Base-by-base conservation (phyloP, 2,888 invertebrate species). In the Morpho deidamia region DNA sequence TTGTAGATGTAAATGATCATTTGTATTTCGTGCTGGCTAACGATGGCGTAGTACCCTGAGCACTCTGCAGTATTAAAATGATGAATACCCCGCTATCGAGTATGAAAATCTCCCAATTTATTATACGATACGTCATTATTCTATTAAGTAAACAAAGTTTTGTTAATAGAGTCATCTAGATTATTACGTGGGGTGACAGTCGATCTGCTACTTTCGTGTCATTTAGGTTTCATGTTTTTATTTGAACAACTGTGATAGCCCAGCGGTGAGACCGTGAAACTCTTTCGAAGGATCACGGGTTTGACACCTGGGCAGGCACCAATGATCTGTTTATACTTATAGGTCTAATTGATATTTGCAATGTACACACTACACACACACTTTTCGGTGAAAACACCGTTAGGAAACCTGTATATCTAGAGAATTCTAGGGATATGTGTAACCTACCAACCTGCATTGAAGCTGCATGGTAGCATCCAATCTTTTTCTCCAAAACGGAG, bases 81-180 rank as follows among this genome's bases (percentile, higher is more conserved):
- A 88, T 84, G 84, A 83, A 84, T 34, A 41, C 34, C 40, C 64
- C 67, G 75, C 78, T 88, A 88, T 89, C 88, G 77, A 76, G 75
- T 81, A 88, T 83, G 85, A 82, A 87, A 87, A 89, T 88, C 88
- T 88, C 70, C 83, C 85, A 87, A 87, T 89, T 88, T 89, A 88
- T 86, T 87, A 86, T 83, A 86, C 75, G 81, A 85, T 81, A 81
- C 78, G 82, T 85, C 81, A 83, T 88, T 88, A 88, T 87, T 83
- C 86, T 88, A 89, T 88, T 89, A 87, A 74, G 84, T 81, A 86
- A 88, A 89, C 86, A 88, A 74, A 81, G 74, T 76, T 77, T 72
- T 78, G 81, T 80, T 84, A 85, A 88, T 87, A 82, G 81, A 89
- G 85, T 75, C 84, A 81, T 87, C 70, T 71, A 65, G 69, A 71